Conservation (phyloP, 2,113 vertebrate species). For the Lampris incognitus region DNA sequence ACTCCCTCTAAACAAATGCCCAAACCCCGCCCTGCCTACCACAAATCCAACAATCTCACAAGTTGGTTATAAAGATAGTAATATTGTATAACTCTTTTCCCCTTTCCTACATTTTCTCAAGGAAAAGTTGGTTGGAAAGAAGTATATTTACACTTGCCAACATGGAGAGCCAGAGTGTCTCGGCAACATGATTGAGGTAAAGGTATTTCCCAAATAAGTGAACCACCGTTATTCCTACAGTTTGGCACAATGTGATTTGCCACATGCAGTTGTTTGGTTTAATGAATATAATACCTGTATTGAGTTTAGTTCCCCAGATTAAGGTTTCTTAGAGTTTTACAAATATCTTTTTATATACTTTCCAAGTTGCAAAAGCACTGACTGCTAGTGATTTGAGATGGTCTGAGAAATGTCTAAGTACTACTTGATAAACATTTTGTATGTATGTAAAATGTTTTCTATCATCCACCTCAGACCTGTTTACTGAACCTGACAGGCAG, state of each 20-base stretch:
- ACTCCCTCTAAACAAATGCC: too few species aligned
- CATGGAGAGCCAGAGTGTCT: conserved; percentile 89
- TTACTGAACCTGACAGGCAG: conserved; percentile 74
- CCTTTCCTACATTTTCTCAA: conserved; percentile 54
- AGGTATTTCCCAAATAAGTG: neutral
- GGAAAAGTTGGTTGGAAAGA: conserved; percentile 81
- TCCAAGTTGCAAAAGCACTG: too few species aligned
- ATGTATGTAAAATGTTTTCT: neutral
- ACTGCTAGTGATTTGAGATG: neutral
- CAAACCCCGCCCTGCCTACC: too few species aligned
- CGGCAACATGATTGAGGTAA: conserved; percentile 95
- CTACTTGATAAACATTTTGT: neutral
- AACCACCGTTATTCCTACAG: neutral
- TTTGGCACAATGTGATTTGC: neutral
- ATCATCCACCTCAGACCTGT: conserved; percentile 81
- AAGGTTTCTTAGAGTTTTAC: too few species aligned
- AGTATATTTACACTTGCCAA: conserved; percentile 87
- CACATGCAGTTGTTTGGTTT: neutral
- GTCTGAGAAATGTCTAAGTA: neutral
- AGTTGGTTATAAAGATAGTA: too few species aligned
- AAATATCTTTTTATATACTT: too few species aligned
- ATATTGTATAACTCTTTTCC: too few species aligned
- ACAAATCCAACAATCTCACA: too few species aligned
- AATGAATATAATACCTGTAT: neutral
- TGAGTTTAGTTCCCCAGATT: too few species aligned